A percentile compares a stretch with the other conserved stretches of the same genome.
Evolutionary conservation across 2,888 invertebrate genomes (phyloP).

Genomic region (Erebia palarica): DNA sequence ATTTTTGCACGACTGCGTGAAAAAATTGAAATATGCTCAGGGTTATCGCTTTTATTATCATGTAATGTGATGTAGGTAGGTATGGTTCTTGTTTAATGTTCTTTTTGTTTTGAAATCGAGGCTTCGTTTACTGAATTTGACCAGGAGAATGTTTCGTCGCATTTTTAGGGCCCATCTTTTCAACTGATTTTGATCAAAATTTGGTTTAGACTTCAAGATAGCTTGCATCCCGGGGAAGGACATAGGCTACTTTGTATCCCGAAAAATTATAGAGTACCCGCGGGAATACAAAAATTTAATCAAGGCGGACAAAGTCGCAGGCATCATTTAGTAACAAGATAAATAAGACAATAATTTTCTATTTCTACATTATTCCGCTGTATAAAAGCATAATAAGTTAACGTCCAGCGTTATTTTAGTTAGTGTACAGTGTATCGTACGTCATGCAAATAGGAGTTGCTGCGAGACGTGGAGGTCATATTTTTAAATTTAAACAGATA

Average conservation of each 20-base stretch:
- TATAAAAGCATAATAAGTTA: constrained; percentile 14
- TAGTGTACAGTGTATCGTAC: constrained; percentile 23
- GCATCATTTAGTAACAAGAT: background rate
- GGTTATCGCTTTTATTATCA: constrained; percentile 7
- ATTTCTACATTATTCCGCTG: background rate
- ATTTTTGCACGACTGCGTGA: constrained; percentile 10
- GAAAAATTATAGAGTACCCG: too few relatives aligned
- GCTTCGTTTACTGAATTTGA: too few relatives aligned
- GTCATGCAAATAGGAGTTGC: constrained; percentile 38
- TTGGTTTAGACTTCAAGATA: too few relatives aligned
- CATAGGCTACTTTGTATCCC: too few relatives aligned
- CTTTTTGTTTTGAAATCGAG: background rate
- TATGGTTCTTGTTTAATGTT: background rate
- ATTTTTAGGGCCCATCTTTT: too few relatives aligned
- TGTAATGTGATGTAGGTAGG: background rate
- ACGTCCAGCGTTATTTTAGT: constrained; percentile 14
- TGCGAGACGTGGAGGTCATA: constrained; percentile 53
- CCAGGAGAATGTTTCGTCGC: too few relatives aligned
- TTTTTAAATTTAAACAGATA: constrained; percentile 70
- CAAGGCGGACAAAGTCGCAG: too few relatives aligned
- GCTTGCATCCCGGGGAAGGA: too few relatives aligned
- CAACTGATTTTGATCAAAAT: too few relatives aligned
- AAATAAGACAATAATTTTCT: background rate
- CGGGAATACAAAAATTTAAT: too few relatives aligned
- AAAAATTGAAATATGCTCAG: constrained; percentile 7